phyloP scores from a whole-genome alignment of 2,113 vertebrate species.

The Plestiodon gilberti region DNA sequence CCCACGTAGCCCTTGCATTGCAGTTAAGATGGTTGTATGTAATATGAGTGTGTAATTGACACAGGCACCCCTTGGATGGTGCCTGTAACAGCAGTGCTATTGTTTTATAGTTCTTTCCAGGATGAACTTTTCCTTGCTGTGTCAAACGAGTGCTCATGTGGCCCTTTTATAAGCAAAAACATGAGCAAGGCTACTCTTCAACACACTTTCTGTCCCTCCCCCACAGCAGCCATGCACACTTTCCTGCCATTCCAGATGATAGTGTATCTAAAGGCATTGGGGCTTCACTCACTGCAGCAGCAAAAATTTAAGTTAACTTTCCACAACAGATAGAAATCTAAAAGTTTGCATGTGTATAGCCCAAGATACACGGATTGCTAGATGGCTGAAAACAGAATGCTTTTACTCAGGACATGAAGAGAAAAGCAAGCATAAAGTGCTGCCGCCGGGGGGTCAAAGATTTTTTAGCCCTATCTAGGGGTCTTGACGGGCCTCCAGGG shows the following conservation, averaged over 20 bases:
- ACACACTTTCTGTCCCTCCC: too few species aligned
- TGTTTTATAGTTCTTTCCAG: not conserved
- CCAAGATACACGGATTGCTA: not conserved
- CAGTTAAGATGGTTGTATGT: not conserved
- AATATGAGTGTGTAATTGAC: not conserved
- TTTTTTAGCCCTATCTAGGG: too few species aligned
- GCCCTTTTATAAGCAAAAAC: not conserved
- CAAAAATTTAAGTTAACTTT: not conserved
- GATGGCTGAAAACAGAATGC: not conserved
- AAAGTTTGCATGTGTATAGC: not conserved
- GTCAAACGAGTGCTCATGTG: not conserved
- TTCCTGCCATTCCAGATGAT: not conserved
- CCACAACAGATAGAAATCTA: not conserved
- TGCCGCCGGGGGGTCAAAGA: too few species aligned
- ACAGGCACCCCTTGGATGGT: not conserved
- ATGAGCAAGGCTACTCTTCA: not conserved
- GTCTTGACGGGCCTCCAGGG: too few species aligned
- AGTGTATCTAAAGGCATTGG: not conserved
- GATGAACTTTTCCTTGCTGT: not conserved
- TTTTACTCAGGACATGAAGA: not conserved
- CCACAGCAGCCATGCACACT: not conserved
- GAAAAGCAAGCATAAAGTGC: not conserved
- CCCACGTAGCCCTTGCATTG: not conserved
- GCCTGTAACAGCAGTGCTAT: not conserved
- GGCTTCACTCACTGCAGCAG: not conserved